A percentile compares a stretch with the other conserved stretches of the same genome.
phyloP scores from a whole-genome alignment of 2,113 vertebrate species.

The Typhlomys cinereus region DNA sequence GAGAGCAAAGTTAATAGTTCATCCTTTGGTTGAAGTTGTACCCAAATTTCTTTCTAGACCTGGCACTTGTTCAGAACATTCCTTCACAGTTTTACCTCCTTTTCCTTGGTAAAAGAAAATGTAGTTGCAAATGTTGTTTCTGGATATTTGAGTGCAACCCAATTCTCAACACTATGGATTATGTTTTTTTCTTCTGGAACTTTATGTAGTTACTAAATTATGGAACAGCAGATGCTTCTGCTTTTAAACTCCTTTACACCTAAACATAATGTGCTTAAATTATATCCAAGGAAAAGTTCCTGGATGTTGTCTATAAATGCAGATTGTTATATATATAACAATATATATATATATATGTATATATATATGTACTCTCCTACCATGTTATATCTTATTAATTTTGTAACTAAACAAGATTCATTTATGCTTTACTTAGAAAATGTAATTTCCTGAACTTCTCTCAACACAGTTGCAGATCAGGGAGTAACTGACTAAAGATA shows the following conservation, averaged over 20 bases:
- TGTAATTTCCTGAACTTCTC: neutral
- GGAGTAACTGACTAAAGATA: neutral
- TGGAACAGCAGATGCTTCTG: conserved; percentile 14
- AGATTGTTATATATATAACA: neutral
- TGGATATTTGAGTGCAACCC: neutral
- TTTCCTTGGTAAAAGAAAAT: conserved; percentile 40
- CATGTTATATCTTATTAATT: neutral
- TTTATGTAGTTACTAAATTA: conserved; percentile 31
- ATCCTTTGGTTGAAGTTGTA: neutral
- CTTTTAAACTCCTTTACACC: conserved; percentile 34
- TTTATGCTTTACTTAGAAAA: neutral
- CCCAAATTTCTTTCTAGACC: neutral
- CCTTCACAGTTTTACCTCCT: conserved; percentile 9
- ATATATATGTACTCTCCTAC: neutral
- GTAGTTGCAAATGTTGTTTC: neutral
- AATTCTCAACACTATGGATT: neutral
- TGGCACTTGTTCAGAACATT: neutral
- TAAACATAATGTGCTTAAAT: conserved; percentile 45
- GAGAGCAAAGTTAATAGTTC: conserved; percentile 12
- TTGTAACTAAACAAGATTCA: neutral
- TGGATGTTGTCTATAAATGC: neutral
- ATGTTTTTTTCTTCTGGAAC: conserved; percentile 19
- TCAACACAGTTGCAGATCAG: neutral
- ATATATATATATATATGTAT: neutral
- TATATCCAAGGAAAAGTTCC: neutral